Evolutionary conservation across 2,113 vertebrate species (phyloP).

Genomic region (Cnemophilus loriae): DNA sequence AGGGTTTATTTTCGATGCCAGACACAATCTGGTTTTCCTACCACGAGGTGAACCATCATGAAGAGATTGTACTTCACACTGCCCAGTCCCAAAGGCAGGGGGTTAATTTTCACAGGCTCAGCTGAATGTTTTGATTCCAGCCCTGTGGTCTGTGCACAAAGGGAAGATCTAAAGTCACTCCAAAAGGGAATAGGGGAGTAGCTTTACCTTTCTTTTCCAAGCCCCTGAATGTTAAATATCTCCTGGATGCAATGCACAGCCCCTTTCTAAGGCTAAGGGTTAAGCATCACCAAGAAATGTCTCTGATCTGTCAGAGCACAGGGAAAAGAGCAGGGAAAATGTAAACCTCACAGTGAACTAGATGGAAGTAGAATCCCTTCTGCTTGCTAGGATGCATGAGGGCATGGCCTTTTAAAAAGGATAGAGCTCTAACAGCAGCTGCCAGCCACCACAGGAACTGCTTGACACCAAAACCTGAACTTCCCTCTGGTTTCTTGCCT

Average conservation of each 20-base stretch:
- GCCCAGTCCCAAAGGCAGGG: not conserved
- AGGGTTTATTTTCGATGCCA: not conserved
- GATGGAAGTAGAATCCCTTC: not conserved
- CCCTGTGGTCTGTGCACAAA: not conserved
- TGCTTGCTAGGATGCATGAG: not conserved
- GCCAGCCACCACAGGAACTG: not conserved
- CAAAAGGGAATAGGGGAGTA: not conserved
- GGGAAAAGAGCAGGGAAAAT: not conserved
- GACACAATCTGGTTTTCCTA: not conserved
- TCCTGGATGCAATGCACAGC: not conserved
- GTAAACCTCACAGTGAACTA: not conserved
- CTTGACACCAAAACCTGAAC: not conserved
- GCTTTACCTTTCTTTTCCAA: not conserved
- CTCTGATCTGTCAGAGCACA: not conserved
- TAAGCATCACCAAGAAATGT: not conserved
- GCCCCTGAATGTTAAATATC: not conserved
- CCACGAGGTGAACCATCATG: not conserved
- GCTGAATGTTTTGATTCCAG: not conserved
- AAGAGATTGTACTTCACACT: not conserved
- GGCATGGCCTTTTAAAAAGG: not conserved
- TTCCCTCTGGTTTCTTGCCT: not conserved
- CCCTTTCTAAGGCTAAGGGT: not conserved
- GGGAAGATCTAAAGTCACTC: not conserved
- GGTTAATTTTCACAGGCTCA: not conserved
- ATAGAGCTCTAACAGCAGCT: not conserved